These are phyloP conservation scores for Ostrea denselamellosa DNA, from an alignment of 1,140 invertebrate species.

Conservation along the genomic window DNA sequence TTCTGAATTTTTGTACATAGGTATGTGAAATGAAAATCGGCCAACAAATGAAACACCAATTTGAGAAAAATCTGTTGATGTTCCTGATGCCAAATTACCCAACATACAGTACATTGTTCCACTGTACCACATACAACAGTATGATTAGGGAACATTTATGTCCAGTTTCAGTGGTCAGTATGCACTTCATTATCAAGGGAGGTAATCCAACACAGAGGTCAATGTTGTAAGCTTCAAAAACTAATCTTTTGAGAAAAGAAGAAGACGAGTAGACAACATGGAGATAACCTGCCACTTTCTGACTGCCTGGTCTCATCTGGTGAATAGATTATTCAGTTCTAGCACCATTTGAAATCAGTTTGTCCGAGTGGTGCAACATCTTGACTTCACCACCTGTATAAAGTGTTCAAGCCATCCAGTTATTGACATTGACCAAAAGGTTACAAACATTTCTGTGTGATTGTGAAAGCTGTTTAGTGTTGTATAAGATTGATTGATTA, in stretches of 20 bases:
- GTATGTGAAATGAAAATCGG: no score
- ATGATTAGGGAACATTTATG: not conserved
- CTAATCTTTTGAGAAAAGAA: not conserved
- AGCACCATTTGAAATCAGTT: slow-evolving; percentile 74
- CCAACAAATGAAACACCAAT: no score
- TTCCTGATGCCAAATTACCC: no score
- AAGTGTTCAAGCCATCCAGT: not conserved
- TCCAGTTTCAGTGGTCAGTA: no score
- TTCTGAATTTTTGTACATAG: no score
- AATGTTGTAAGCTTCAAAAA: not conserved
- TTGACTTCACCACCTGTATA: not conserved
- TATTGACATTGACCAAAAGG: not conserved
- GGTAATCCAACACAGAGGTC: not conserved
- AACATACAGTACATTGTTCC: no score
- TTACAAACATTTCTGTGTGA: not conserved
- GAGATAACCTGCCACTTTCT: not conserved
- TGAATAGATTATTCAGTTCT: slow-evolving; percentile 65
- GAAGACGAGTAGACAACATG: not conserved
- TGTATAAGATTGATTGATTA: not conserved
- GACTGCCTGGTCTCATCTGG: slow-evolving; percentile 66
- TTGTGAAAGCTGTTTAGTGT: not conserved
- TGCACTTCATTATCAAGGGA: not conserved
- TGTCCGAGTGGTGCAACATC: slow-evolving; percentile 52
- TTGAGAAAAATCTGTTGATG: no score
- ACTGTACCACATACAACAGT: not conserved